These are phyloP conservation scores for Sander lucioperca DNA, from an alignment of 2,113 vertebrate species.

Conservation along the genomic window DNA sequence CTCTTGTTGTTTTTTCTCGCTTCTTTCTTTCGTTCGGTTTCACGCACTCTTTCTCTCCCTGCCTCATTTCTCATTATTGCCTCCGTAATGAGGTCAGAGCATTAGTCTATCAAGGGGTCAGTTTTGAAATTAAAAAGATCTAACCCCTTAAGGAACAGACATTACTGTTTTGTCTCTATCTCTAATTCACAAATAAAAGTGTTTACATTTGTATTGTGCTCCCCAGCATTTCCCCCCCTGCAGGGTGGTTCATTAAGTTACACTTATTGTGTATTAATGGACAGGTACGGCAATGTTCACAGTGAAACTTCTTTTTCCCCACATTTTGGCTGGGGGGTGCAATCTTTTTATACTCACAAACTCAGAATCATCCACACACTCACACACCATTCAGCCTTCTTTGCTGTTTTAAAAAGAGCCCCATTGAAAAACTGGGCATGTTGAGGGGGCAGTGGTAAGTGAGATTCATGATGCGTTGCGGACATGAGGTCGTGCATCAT, in stretches of 20 bases:
- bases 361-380: background rate
- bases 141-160: background rate
- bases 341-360: slow-evolving; percentile 18
- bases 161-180: background rate
- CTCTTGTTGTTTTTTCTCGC: background rate
- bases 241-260: slow-evolving; percentile 39
- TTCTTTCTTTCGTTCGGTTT: background rate
- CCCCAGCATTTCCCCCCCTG: slow-evolving; percentile 9
- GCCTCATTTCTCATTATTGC: slow-evolving; percentile 37
- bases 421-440: slow-evolving; percentile 43
- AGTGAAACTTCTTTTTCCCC: background rate
- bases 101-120: slow-evolving; percentile 24
- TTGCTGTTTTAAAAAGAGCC: slow-evolving; percentile 12
- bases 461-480: slow-evolving; percentile 43
- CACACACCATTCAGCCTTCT: slow-evolving; percentile 1
- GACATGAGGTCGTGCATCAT: slow-evolving; percentile 53
- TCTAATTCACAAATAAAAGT: slow-evolving; percentile 13
- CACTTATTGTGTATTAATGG: slow-evolving; percentile 51
- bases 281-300: slow-evolving; percentile 15
- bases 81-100: slow-evolving; percentile 32
- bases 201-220: slow-evolving; percentile 5
- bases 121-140: background rate
- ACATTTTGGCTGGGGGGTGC: slow-evolving; percentile 3
- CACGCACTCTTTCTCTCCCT: background rate
- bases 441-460: slow-evolving; percentile 48